Evolutionary conservation across 2,888 invertebrate species (phyloP).

Genomic region (Melangyna quadrimaculata): DNA sequence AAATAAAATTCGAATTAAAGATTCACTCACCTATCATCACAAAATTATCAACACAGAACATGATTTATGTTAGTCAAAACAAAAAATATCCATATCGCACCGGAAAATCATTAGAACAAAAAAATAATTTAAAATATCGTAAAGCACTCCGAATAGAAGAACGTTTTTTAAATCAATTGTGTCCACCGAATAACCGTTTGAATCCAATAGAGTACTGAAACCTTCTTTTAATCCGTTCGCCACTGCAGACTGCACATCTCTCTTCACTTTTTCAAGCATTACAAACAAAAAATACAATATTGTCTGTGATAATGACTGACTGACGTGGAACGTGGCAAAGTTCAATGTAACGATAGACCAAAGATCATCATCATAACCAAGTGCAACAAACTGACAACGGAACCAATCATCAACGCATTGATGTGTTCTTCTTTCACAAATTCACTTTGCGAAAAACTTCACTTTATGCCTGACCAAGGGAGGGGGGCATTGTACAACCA

Average conservation of each 20-base stretch:
- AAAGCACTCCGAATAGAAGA: not conserved
- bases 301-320: slow-evolving; percentile 33
- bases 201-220: not conserved
- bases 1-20: not conserved
- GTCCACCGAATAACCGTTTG: not conserved
- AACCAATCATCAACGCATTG: slow-evolving; percentile 33
- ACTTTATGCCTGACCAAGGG: not conserved
- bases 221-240: not conserved
- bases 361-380: slow-evolving; percentile 49
- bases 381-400: slow-evolving; percentile 42
- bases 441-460: not conserved
- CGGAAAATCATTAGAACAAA: not conserved
- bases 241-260: not conserved
- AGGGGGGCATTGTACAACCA: too few species aligned
- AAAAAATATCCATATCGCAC: not conserved
- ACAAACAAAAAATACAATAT: not conserved
- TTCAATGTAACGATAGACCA: slow-evolving; percentile 34
- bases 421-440: slow-evolving; percentile 16
- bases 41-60: not conserved
- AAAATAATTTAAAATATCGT: not conserved
- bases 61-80: not conserved
- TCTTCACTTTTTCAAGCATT: slow-evolving; percentile 7
- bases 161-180: not conserved
- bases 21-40: not conserved
- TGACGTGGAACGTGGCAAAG: slow-evolving; percentile 18